Evolutionary conservation across 2,113 vertebrate species (phyloP).

Genomic region (Stictonetta naevosa): DNA sequence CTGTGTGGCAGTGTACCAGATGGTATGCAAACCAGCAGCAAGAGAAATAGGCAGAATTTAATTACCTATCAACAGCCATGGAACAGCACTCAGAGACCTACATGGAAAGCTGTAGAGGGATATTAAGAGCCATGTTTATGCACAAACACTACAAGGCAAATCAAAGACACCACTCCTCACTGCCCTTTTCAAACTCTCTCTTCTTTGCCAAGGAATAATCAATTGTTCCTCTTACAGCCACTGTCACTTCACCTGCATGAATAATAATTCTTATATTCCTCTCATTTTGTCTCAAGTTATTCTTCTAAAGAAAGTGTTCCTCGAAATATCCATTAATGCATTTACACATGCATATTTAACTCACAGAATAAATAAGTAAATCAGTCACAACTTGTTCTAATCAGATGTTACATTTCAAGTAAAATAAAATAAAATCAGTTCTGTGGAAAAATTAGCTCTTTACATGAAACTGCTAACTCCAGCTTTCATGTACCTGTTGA

Average conservation of each 20-base stretch:
- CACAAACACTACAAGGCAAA: slow-evolving; percentile 4
- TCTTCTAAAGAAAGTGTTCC: not conserved
- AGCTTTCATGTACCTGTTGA: not conserved
- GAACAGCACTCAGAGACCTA: not conserved
- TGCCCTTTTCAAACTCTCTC: not conserved
- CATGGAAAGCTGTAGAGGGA: not conserved
- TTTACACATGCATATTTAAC: not conserved
- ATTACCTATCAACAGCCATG: not conserved
- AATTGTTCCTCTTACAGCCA: not conserved
- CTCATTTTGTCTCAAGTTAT: not conserved
- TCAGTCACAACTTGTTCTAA: not conserved
- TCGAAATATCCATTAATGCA: not conserved
- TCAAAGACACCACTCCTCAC: not conserved
- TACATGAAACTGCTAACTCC: not conserved
- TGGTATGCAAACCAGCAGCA: not conserved
- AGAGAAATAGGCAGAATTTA: not conserved
- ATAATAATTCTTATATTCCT: not conserved
- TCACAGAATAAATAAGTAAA: not conserved
- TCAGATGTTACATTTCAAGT: not conserved
- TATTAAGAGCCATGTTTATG: not conserved
- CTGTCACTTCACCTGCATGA: not conserved
- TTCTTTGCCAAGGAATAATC: not conserved
- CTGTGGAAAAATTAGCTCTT: not conserved
- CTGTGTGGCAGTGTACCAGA: not conserved
- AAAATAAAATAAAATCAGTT: not conserved